A percentile compares a stretch with the other conserved stretches of the same genome.
phyloP scores from a whole-genome alignment of 2,888 invertebrate species.

The Palloptera scutellata region DNA sequence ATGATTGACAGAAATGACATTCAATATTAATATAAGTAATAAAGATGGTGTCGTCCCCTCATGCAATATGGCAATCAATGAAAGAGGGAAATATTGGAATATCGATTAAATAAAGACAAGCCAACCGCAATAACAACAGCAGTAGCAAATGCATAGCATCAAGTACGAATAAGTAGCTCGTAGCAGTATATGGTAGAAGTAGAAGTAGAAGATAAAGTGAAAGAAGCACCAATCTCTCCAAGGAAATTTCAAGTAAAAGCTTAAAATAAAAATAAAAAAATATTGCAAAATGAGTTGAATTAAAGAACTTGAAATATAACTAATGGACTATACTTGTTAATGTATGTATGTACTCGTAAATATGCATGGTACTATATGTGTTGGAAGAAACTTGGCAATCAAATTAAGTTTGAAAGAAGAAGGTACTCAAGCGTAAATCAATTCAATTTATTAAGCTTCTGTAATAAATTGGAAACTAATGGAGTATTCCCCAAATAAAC shows the following conservation, averaged over 20 bases:
- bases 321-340: not conserved
- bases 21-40: constrained; percentile 30
- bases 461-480: constrained; percentile 16
- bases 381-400: not conserved
- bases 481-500: not conserved
- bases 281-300: not conserved
- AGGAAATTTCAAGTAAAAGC: constrained; percentile 31
- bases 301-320: not conserved
- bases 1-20: constrained; percentile 34
- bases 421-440: constrained; percentile 15
- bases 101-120: constrained; percentile 17
- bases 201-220: no score
- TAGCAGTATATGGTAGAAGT: no score
- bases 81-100: not conserved
- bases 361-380: no score
- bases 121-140: no score
- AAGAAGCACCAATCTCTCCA: constrained; percentile 8
- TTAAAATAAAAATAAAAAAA: not conserved
- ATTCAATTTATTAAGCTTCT: constrained; percentile 22
- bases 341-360: no score
- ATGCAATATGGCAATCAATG: constrained; percentile 24
- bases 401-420: not conserved
- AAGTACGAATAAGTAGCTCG: not conserved
- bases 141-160: no score
- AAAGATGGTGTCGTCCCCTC: constrained; percentile 17